Conservation (phyloP, 1,140 invertebrate genomes). For the Drosophila parabipectinata region DNA sequence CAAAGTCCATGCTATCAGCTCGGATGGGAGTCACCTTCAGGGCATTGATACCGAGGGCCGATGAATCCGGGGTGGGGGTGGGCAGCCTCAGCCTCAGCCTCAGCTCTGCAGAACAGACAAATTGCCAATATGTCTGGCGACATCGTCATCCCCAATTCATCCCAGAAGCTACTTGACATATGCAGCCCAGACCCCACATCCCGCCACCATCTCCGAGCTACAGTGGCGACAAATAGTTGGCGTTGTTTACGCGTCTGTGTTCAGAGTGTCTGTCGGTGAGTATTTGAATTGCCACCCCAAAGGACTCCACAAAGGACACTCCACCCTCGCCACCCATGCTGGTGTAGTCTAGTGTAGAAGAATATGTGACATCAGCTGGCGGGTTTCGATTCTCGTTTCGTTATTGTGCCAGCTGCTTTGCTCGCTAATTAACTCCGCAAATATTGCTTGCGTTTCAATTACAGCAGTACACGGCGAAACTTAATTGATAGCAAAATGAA, state of each 20-base stretch:
- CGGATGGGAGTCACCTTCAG: neutral
- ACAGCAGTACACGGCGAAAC: constrained; percentile 4
- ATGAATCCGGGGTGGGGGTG: neutral
- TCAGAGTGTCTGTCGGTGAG: constrained; percentile 26
- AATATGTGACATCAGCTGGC: constrained; percentile 24
- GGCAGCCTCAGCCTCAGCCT: neutral
- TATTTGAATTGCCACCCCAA: constrained; percentile 32
- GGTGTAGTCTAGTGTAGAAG: neutral
- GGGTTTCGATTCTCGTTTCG: constrained; percentile 19
- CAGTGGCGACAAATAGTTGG: constrained; percentile 48
- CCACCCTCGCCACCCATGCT: neutral
- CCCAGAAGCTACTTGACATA: constrained; percentile 30
- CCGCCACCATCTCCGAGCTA: constrained; percentile 1
- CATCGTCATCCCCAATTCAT: constrained; percentile 36
- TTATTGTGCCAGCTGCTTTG: constrained; percentile 28
- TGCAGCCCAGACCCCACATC: constrained; percentile 12
- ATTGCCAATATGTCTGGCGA: constrained; percentile 64
- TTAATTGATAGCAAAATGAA: constrained; percentile 1
- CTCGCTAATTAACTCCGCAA: constrained; percentile 14
- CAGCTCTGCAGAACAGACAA: constrained; percentile 41
- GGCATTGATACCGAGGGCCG: neutral
- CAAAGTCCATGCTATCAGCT: neutral
- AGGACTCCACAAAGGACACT: constrained; percentile 1
- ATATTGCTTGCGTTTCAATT: constrained; percentile 32
- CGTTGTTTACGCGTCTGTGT: constrained; percentile 41